These are phyloP conservation scores for Mirounga angustirostris DNA, from an alignment of 2,113 vertebrate species.

Conservation along the genomic window DNA sequence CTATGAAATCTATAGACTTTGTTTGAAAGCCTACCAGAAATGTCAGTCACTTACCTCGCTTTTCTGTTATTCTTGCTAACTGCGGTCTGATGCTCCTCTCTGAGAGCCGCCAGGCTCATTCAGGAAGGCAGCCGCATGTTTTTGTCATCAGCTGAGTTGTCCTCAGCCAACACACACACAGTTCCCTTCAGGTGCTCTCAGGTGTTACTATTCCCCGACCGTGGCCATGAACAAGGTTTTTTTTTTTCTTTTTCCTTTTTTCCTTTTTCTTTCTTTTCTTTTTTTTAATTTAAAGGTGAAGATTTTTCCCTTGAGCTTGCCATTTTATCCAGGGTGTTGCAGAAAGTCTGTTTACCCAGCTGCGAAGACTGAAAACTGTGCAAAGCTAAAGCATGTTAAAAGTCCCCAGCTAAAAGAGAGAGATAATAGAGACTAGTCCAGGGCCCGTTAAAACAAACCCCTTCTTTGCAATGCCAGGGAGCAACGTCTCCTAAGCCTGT, in stretches of 20 bases:
- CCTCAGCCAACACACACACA: conserved; percentile 21
- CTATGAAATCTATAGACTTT: not conserved
- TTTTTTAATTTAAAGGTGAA: conserved; percentile 56
- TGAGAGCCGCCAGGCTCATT: not conserved
- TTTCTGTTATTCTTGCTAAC: not conserved
- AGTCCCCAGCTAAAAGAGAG: conserved; percentile 38
- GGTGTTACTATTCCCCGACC: conserved; percentile 51
- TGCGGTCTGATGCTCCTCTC: not conserved
- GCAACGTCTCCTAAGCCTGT: not conserved
- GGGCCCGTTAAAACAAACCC: not conserved
- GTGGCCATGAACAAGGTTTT: not conserved
- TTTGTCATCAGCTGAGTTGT: conserved; percentile 66
- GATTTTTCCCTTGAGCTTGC: conserved; percentile 65
- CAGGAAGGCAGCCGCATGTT: conserved; percentile 48
- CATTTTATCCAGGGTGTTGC: conserved; percentile 74
- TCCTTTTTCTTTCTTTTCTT: not conserved
- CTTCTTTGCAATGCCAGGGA: not conserved
- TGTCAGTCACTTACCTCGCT: not conserved
- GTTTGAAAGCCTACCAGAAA: not conserved
- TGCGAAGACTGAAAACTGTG: conserved; percentile 60
- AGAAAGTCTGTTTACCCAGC: conserved; percentile 79
- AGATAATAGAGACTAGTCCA: not conserved
- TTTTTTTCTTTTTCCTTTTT: not conserved
- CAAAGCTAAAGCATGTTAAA: conserved; percentile 52
- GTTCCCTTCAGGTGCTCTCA: conserved; percentile 58